Evolutionary conservation across 2,797 vertebrate species (phyloP), one percentile per base, ranked within the genome.

Genomic region (Bovichtus diacanthus): DNA sequence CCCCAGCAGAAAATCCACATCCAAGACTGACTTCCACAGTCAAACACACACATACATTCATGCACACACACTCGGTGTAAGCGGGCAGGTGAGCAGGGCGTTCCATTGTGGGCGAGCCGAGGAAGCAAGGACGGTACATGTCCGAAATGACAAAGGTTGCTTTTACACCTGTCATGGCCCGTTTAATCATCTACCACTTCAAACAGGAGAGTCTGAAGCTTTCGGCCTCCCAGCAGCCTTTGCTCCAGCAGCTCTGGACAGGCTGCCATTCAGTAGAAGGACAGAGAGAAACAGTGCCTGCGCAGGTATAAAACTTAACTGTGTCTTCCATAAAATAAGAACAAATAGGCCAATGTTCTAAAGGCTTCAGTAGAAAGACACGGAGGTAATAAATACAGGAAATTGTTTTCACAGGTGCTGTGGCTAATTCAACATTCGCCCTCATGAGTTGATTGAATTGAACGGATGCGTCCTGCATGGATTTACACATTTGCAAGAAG

Each of bases 151-250:
- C 98, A 99, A 98, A 99, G 98, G 97, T 98, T 98, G 95, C 97
- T 94, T 98, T 98, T 98, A 98, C 97, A 98, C 97, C 97, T 98
- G 96, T 95, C 88, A 92, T 80, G 85, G 94, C 87, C 93, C 90
- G 97, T 97, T 99, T 99, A 99, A 99, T 99, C 96, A 99, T 99
- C 98, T 97, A 99, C 97, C 87, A 92, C 96, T 97, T 95, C 96
- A 97, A 98, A 97, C 96, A 97, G 80, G 81, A 79, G 67, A 68
- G 86, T 59, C 93, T 94, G 94, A 90, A 87, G 91, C 93, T 94
- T 91, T 85, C 54, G 29, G 82, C 79, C 82, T 90, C 88, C 88
- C 90, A 91, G 91, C 92, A 95, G 90, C 92, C 91, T 85, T 87
- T 91, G 83, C 87, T 80, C 70, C 76, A 27, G 82, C 68, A 58